A percentile compares a stretch with the other conserved stretches of the same genome.
phyloP scores from a whole-genome alignment of 2,888 invertebrate species.

The Micropterix aruncella region DNA sequence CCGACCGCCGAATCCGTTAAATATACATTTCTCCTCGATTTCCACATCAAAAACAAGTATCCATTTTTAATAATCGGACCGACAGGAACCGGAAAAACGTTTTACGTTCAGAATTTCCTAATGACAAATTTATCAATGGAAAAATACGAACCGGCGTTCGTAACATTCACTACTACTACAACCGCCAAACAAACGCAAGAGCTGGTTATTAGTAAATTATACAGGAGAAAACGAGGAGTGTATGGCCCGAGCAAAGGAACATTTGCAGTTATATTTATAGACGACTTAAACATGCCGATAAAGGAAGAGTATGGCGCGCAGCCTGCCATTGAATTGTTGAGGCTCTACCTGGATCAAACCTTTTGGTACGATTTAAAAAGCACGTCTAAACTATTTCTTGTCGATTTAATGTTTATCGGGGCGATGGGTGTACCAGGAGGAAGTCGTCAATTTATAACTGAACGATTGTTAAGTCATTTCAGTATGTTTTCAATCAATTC shows the following conservation, averaged over 20 bases:
- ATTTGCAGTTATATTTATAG: constrained; percentile 62
- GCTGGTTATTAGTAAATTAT: constrained; percentile 54
- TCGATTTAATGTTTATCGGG: constrained; percentile 66
- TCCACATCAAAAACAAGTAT: constrained; percentile 56
- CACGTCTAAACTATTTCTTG: constrained; percentile 60
- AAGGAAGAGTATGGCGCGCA: constrained; percentile 76
- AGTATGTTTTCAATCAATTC: constrained; percentile 76
- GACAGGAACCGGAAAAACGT: constrained; percentile 79
- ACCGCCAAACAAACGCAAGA: constrained; percentile 73
- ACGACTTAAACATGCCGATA: constrained; percentile 79
- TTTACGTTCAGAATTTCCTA: constrained; percentile 57
- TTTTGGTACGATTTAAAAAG: constrained; percentile 84
- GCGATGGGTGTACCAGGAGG: constrained; percentile 91
- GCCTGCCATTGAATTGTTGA: constrained; percentile 69
- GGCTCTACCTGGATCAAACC: constrained; percentile 72
- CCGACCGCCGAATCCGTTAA: constrained; percentile 80
- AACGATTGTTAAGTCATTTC: constrained; percentile 76
- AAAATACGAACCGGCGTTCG: constrained; percentile 58
- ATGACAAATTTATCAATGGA: constrained; percentile 56
- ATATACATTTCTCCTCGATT: constrained; percentile 57
- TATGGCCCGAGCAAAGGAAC: constrained; percentile 67
- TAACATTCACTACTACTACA: constrained; percentile 75
- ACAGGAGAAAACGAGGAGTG: constrained; percentile 54
- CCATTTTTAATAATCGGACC: constrained; percentile 67
- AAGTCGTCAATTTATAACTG: constrained; percentile 73